Percentiles rank a stretch among this genome's conserved stretches.
Evolutionary conservation across 2,797 vertebrate species (phyloP).

Genomic region (Sebastes melanostomus): DNA sequence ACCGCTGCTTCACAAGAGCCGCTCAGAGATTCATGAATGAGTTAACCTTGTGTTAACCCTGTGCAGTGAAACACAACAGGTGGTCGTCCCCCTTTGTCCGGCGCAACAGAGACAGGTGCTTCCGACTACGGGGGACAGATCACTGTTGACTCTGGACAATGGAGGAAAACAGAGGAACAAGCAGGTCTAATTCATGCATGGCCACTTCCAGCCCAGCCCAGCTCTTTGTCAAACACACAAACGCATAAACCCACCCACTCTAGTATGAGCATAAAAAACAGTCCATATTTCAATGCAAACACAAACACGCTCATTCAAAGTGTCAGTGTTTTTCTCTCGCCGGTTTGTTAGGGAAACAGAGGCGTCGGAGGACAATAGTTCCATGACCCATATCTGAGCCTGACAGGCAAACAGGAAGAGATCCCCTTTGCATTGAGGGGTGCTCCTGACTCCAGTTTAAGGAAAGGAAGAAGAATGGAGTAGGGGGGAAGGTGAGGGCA

Average conservation of each 20-base stretch:
- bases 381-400: conserved; percentile 57
- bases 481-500: not conserved
- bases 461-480: conserved; percentile 43
- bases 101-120: conserved; percentile 71
- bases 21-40: conserved; percentile 40
- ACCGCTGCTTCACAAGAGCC: not conserved
- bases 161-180: conserved; percentile 48
- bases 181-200: conserved; percentile 54
- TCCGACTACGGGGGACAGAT: conserved; percentile 57
- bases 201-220: conserved; percentile 31
- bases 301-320: conserved; percentile 51
- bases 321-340: conserved; percentile 13
- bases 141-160: conserved; percentile 65
- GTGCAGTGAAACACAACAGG: conserved; percentile 59
- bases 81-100: conserved; percentile 65
- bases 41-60: conserved; percentile 58
- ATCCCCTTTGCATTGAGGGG: conserved; percentile 46
- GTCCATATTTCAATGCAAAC: conserved; percentile 40
- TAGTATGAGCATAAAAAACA: conserved; percentile 12
- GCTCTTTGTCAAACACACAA: conserved; percentile 39
- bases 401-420: conserved; percentile 73
- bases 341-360: conserved; percentile 40
- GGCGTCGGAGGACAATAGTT: conserved; percentile 49
- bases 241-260: conserved; percentile 26
- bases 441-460: conserved; percentile 50